Evolutionary conservation across 2,113 vertebrate genomes (phyloP).

Genomic region (Colinus virginianus): DNA sequence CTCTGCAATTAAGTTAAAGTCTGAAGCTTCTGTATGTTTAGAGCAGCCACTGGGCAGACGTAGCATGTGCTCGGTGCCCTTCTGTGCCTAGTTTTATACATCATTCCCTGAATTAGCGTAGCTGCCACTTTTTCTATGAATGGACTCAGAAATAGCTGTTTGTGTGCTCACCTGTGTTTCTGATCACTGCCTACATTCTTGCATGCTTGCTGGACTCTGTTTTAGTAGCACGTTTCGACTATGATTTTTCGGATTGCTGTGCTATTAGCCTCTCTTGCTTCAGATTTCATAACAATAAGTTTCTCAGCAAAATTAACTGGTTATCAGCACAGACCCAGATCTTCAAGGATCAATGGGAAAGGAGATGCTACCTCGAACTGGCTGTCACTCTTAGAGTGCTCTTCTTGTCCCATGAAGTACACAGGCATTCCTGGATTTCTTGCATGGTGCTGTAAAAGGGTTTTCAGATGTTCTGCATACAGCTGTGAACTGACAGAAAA

Average conservation of each 20-base stretch:
- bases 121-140: background rate
- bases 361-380: background rate
- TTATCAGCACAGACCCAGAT: background rate
- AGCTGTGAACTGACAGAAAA: background rate
- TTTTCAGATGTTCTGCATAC: background rate
- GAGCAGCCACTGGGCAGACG: background rate
- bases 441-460: accelerated
- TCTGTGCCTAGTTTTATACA: background rate
- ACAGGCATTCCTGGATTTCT: background rate
- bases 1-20: accelerated
- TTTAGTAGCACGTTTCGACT: background rate
- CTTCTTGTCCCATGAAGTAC: background rate
- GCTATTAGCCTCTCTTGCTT: background rate
- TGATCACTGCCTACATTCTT: background rate
- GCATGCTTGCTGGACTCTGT: background rate
- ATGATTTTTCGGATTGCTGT: background rate
- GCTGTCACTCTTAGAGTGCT: background rate
- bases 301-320: background rate
- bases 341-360: background rate
- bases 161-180: background rate
- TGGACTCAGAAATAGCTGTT: background rate
- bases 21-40: background rate
- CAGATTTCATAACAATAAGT: background rate
- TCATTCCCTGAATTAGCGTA: background rate
- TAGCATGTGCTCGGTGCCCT: background rate